Evolutionary conservation across 2,113 vertebrate genomes (phyloP).

Genomic region (Serranochromis macrocephalus): DNA sequence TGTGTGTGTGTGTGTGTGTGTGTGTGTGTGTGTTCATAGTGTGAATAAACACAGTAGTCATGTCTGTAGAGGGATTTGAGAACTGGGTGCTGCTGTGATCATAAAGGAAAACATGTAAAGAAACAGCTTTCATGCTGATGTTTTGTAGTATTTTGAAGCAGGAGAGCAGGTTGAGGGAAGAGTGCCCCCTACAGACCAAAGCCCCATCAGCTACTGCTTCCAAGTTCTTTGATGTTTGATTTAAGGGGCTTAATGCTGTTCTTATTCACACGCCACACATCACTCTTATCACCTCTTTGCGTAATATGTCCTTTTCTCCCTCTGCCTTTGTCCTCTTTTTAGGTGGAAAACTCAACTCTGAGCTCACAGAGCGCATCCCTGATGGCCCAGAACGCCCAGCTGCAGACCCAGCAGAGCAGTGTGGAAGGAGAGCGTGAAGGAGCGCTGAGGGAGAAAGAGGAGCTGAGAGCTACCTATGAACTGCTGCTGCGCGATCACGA

Average conservation of each 20-base stretch:
- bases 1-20: background rate
- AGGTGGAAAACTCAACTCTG: slow-evolving; percentile 96
- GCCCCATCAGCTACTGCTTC: background rate
- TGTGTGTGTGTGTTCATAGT: background rate
- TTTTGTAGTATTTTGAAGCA: background rate
- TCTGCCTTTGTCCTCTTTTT: background rate
- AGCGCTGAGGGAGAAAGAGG: slow-evolving; percentile 84
- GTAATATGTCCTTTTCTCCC: background rate
- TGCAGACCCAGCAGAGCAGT: slow-evolving; percentile 85
- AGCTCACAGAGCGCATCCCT: slow-evolving; percentile 87
- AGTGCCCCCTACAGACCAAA: slow-evolving; percentile 34
- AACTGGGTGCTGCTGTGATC: background rate
- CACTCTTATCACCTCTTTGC: background rate
- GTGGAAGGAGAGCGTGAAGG: slow-evolving; percentile 86
- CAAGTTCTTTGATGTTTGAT: background rate
- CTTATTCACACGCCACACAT: background rate
- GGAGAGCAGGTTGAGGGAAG: background rate
- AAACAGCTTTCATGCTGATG: background rate
- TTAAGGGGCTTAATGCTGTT: background rate
- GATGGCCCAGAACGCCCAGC: slow-evolving; percentile 91
- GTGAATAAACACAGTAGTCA: background rate
- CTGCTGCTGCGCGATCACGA: slow-evolving; percentile 90
- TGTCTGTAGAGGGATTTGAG: background rate
- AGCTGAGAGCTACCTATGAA: slow-evolving; percentile 85
- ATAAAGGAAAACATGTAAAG: slow-evolving; percentile 23